These are phyloP conservation scores for Ptilodon capucinus DNA, from an alignment of 2,888 invertebrate genomes.

Conservation along the genomic window DNA sequence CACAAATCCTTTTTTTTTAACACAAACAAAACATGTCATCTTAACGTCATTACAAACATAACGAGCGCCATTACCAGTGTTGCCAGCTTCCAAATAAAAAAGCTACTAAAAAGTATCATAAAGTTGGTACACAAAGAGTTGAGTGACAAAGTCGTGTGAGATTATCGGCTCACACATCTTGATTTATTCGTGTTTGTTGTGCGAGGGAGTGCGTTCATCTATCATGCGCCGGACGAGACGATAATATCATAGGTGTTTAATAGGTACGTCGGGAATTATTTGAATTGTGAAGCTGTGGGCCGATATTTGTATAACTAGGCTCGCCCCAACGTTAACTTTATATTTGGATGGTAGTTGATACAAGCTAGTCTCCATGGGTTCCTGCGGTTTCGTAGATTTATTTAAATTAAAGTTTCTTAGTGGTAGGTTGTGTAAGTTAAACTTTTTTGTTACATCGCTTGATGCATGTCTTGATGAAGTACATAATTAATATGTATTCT, in stretches of 20 bases:
- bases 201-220: slow-evolving; percentile 56
- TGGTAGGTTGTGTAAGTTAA: too few relatives aligned
- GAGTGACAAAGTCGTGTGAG: slow-evolving; percentile 62
- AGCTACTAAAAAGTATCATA: slow-evolving; percentile 33
- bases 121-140: slow-evolving; percentile 46
- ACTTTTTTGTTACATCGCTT: too few relatives aligned
- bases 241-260: slow-evolving; percentile 56
- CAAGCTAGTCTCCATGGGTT: too few relatives aligned
- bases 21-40: slow-evolving; percentile 46
- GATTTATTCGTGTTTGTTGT: slow-evolving; percentile 63
- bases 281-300: slow-evolving; percentile 26
- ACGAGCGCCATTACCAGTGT: slow-evolving; percentile 54
- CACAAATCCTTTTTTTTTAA: background rate
- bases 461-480: too few relatives aligned
- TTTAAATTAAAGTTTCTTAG: too few relatives aligned
- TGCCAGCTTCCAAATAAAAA: slow-evolving; percentile 45
- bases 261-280: slow-evolving; percentile 31
- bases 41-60: slow-evolving; percentile 52
- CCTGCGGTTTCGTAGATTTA: background rate
- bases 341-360: too few relatives aligned
- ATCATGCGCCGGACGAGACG: slow-evolving; percentile 48
- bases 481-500: too few relatives aligned
- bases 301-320: slow-evolving; percentile 3
- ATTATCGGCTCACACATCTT: slow-evolving; percentile 60
- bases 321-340: background rate